Evolutionary conservation across 2,797 vertebrate species (phyloP).

Genomic region (Brachyrhaphis roseni): DNA sequence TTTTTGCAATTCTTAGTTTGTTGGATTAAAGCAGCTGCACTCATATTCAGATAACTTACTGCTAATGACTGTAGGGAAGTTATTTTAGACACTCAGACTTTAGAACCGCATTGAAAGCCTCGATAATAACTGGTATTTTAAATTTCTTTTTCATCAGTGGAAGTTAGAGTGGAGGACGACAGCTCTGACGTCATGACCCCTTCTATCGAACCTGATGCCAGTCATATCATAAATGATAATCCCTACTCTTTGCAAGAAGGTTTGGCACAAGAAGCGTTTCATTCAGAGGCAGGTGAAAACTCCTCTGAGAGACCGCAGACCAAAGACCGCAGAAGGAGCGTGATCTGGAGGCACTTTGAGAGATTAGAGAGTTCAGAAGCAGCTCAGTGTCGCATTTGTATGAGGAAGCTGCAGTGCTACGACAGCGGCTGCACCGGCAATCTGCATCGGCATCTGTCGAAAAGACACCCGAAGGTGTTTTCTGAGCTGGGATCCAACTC

Average conservation of each 20-base stretch:
- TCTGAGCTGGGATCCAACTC: constrained; percentile 40
- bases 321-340: constrained; percentile 31
- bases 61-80: neutral
- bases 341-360: constrained; percentile 76
- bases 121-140: neutral
- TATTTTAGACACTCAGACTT: neutral
- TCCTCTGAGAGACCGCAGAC: constrained; percentile 20
- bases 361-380: constrained; percentile 60
- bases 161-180: constrained; percentile 63
- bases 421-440: constrained; percentile 27
- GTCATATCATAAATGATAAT: constrained; percentile 41
- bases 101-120: neutral
- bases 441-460: constrained; percentile 75
- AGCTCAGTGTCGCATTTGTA: constrained; percentile 74
- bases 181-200: constrained; percentile 41
- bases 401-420: constrained; percentile 65
- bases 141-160: constrained; percentile 49
- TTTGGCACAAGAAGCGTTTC: constrained; percentile 3
- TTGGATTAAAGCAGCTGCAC: neutral
- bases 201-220: constrained; percentile 47
- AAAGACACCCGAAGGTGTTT: constrained; percentile 73
- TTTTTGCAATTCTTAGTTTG: neutral
- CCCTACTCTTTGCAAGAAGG: constrained; percentile 36
- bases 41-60: neutral
- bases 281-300: neutral